phyloP scores from a whole-genome alignment of 2,113 vertebrate species.

The Corythaixoides concolor region DNA sequence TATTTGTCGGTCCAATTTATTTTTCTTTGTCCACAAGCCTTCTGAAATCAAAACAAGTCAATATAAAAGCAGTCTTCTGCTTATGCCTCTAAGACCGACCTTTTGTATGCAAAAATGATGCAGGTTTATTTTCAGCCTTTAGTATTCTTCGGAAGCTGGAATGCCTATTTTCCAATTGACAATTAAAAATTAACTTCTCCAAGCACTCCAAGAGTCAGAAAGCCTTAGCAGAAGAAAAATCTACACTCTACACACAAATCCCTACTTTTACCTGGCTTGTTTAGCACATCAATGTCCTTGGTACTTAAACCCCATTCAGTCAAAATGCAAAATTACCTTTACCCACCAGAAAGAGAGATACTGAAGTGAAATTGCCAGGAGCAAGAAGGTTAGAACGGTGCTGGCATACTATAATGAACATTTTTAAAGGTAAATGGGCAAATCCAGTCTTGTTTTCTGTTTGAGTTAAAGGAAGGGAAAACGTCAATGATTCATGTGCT shows the following conservation, averaged over 20 bases:
- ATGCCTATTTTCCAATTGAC: background rate
- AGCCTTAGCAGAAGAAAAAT: background rate
- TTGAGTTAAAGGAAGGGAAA: background rate
- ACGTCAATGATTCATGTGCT: background rate
- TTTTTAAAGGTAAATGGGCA: background rate
- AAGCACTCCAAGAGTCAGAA: background rate
- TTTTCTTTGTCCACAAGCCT: background rate
- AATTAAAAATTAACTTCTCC: background rate
- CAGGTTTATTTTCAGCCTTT: background rate
- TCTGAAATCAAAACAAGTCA: background rate
- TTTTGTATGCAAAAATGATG: background rate
- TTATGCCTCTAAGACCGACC: background rate
- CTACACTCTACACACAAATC: background rate
- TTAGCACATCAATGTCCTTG: rapidly evolving
- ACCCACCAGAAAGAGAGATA: background rate
- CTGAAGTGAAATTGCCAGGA: background rate
- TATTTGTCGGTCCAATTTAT: background rate
- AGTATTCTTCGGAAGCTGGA: background rate
- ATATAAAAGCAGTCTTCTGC: background rate
- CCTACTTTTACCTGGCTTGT: background rate
- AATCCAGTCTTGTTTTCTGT: background rate
- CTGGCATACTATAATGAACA: background rate
- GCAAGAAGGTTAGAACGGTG: background rate
- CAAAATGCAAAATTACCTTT: background rate
- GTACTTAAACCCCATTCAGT: background rate